These are phyloP conservation scores for Cololabis saira DNA, from an alignment of 2,113 vertebrate genomes.

Conservation along the genomic window DNA sequence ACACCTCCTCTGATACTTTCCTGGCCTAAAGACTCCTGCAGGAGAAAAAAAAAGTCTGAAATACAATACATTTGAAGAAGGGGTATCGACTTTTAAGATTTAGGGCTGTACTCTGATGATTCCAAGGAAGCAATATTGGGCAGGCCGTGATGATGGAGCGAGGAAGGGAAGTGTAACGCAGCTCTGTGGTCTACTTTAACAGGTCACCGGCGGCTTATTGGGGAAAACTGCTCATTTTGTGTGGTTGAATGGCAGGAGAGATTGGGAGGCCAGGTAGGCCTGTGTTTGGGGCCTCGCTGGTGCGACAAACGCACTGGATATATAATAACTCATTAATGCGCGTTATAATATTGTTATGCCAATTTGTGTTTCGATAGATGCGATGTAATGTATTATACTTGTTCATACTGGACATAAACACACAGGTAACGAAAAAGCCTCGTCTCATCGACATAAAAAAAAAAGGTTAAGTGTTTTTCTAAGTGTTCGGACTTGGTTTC, in stretches of 20 bases:
- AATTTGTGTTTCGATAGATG: too few relatives aligned
- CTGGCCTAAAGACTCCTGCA: constrained; percentile 74
- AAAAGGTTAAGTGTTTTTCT: too few relatives aligned
- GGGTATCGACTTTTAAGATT: constrained; percentile 75
- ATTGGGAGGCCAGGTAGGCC: constrained; percentile 36
- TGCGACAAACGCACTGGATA: constrained; percentile 22
- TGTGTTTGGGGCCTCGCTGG: constrained; percentile 39
- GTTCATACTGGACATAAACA: too few relatives aligned
- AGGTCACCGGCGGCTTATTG: constrained; percentile 56
- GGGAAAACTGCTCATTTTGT: constrained; percentile 53
- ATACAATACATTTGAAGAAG: constrained; percentile 80
- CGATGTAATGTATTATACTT: too few relatives aligned
- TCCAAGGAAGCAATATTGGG: constrained; percentile 46
- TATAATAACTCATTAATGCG: constrained; percentile 11
- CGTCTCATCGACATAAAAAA: too few relatives aligned
- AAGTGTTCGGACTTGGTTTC: too few relatives aligned
- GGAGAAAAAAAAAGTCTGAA: constrained; percentile 59
- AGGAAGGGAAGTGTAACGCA: constrained; percentile 36
- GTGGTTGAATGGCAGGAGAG: constrained; percentile 49
- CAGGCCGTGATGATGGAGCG: constrained; percentile 43
- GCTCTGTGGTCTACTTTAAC: constrained; percentile 60
- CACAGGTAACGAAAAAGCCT: too few relatives aligned
- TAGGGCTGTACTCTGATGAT: constrained; percentile 56
- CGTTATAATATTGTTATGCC: background rate
- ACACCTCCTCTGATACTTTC: constrained; percentile 80